Evolutionary conservation across 1,140 invertebrate species (phyloP), one percentile per base, ranked within the genome.

Genomic region (Solenopsis invicta): DNA sequence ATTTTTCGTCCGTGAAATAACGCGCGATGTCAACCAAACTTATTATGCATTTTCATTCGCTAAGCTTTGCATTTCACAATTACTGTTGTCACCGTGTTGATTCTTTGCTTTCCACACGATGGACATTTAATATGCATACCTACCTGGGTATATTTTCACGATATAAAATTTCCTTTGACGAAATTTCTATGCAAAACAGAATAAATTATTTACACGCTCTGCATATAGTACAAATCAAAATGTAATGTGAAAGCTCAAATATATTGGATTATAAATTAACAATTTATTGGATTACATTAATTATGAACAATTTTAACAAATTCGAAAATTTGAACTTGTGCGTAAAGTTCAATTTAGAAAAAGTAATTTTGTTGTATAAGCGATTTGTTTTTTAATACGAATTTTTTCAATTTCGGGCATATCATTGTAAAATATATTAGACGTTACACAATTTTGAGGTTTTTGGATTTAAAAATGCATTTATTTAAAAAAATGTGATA

Each of bases 1-100:
- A 81, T 81, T 81, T 81, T 69, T 69, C 34, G 34, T 24, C 34
- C 34, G 48, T 71, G 34, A 52, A 81, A 54, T 81, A 41, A 69
- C 16, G 18, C 16, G 29, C 34, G 21, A 41, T 18, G 52, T 45
- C 74, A 48, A 8, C 41, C 10, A 10, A 61, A 18, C 21, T 41
- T 74, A 72, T 76, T 76, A 52, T 56, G 37, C 16, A 69, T 81
- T 72, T 72, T 72, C 21, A 56, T 29, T 59, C 66, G 50, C 13
- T 29, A 18, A 37, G 41, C 21, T 45, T 71, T 71, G n/a, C 48
- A 81, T 56, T 72, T 81, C 13, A n/a, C 52, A 72, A 81, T 80
- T 69, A 69, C 5, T 24, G 18, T n/a, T 41, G 34, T 45, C 48
- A 56, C 12, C 24, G 4, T 12, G 24, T 81, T 18, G 34, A 29